These are phyloP conservation scores for Pandion haliaetus DNA, from an alignment of 2,113 vertebrate genomes.

Conservation along the genomic window DNA sequence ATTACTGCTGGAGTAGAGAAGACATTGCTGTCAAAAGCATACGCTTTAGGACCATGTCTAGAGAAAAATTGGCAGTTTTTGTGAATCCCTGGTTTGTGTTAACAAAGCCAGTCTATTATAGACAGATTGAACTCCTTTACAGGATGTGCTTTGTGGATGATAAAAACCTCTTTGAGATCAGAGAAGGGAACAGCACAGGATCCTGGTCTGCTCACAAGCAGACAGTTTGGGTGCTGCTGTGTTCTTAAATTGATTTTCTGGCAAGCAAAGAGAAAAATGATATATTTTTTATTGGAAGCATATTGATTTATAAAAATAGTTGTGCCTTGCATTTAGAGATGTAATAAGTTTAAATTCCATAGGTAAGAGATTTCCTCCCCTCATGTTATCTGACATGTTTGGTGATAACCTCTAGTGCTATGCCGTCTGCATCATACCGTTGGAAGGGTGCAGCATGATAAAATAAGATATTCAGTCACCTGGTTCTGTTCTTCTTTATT, in stretches of 20 bases:
- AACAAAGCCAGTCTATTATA: background rate
- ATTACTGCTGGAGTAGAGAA: background rate
- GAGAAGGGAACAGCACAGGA: background rate
- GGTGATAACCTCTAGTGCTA: background rate
- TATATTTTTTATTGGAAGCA: background rate
- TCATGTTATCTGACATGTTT: background rate
- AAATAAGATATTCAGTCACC: background rate
- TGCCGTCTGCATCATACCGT: background rate
- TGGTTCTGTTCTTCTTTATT: background rate
- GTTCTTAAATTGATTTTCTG: background rate
- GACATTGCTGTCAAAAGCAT: background rate
- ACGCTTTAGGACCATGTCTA: background rate
- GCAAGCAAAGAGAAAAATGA: background rate
- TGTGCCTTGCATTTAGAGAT: background rate
- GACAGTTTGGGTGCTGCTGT: background rate
- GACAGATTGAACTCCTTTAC: background rate
- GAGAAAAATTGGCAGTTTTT: background rate
- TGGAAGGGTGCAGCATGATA: background rate
- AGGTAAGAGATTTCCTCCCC: background rate
- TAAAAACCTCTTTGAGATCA: background rate
- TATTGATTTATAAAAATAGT: background rate
- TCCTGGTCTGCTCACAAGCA: background rate
- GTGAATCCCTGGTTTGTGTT: background rate
- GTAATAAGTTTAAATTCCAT: background rate
- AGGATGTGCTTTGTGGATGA: background rate